Percentiles rank a stretch among this genome's conserved stretches.
Conservation (phyloP, 1,140 invertebrate species). For the Dinothrombium tinctorium region DNA sequence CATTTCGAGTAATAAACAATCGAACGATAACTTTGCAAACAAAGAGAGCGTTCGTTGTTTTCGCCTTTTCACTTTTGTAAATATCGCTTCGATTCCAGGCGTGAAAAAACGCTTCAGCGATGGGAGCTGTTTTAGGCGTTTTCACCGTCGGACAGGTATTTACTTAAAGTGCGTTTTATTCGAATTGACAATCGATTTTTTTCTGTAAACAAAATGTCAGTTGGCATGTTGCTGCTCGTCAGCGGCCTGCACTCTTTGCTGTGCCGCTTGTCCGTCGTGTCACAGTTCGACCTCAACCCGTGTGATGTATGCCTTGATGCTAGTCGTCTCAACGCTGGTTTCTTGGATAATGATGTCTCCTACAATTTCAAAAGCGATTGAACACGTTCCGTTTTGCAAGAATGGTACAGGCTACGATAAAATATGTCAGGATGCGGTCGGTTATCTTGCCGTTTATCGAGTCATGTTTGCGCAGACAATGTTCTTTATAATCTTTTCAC, state of each 20-base stretch:
- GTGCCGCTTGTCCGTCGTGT: conserved; percentile 81
- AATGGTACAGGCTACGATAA: conserved; percentile 4
- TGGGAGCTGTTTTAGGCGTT: no score
- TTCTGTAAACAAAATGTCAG: no score
- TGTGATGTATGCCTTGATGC: conserved; percentile 86
- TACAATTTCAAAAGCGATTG: conserved; percentile 49
- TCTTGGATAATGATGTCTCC: conserved; percentile 78
- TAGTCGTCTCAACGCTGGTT: conserved; percentile 63
- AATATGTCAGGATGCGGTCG: conserved; percentile 53
- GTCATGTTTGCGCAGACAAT: conserved; percentile 78
- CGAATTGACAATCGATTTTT: no score
- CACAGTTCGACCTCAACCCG: conserved; percentile 85
- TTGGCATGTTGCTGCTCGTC: conserved; percentile 91
- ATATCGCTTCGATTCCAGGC: no score
- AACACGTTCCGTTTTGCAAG: conserved; percentile 58
- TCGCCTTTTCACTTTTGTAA: no score
- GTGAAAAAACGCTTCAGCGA: no score
- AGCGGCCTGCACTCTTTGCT: conserved; percentile 86
- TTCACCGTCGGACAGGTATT: no score
- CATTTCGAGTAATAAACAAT: no score
- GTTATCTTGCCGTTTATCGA: conserved; percentile 64
- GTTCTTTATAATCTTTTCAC: conserved; percentile 77
- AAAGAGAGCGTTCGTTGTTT: no score
- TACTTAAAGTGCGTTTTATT: no score
- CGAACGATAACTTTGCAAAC: no score